These are phyloP conservation scores for Enteromius thamalakanensis DNA, from an alignment of 2,797 vertebrate species.

Conservation along the genomic window DNA sequence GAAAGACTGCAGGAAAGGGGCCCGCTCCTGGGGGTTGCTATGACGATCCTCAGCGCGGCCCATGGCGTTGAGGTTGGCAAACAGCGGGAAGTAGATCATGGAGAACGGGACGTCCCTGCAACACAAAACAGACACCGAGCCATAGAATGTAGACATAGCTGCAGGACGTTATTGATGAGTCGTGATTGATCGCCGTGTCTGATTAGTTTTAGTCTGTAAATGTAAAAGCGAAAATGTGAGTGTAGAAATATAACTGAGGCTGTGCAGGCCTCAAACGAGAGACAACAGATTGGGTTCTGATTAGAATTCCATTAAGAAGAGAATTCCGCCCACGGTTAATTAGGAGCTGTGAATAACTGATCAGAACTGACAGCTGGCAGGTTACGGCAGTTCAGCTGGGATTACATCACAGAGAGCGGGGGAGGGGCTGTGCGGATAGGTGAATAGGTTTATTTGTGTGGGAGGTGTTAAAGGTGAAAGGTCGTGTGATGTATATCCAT, in stretches of 20 bases:
- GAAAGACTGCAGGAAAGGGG: slow-evolving; percentile 83
- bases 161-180: slow-evolving; percentile 52
- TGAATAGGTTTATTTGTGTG: slow-evolving; percentile 45
- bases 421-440: slow-evolving; percentile 43
- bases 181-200: background rate
- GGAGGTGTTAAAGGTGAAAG: slow-evolving; percentile 32
- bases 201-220: slow-evolving; percentile 12
- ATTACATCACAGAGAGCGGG: slow-evolving; percentile 45
- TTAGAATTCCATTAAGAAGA: slow-evolving; percentile 31
- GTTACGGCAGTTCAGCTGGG: slow-evolving; percentile 43
- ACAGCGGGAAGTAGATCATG: slow-evolving; percentile 87
- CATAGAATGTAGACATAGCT: slow-evolving; percentile 62
- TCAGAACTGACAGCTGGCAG: slow-evolving; percentile 47
- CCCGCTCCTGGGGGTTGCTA: slow-evolving; percentile 65
- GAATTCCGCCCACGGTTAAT: slow-evolving; percentile 32
- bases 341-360: slow-evolving; percentile 45
- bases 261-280: background rate
- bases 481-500: background rate
- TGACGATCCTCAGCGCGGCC: slow-evolving; percentile 67
- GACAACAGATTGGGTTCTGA: background rate
- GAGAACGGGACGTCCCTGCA: slow-evolving; percentile 84
- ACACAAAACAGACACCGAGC: background rate
- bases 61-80: slow-evolving; percentile 82
- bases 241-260: slow-evolving; percentile 4
- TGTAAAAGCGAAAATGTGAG: background rate